A percentile compares a stretch with the other conserved stretches of the same genome.
These are phyloP conservation scores for Melitaea athalia DNA, from an alignment of 2,888 invertebrate genomes.

Conservation along the genomic window DNA sequence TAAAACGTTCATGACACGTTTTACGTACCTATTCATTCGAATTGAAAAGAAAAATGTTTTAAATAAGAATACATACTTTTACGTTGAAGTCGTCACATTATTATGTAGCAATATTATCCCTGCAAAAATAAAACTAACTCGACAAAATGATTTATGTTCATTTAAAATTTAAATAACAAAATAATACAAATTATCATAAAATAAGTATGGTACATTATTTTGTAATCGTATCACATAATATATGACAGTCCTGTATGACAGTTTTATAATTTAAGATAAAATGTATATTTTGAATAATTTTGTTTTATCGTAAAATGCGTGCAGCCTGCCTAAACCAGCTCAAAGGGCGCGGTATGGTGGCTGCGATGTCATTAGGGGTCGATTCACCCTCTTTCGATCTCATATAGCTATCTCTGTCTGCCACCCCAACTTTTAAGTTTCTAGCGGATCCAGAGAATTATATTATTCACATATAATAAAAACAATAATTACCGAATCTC, in stretches of 20 bases:
- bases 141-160: no score
- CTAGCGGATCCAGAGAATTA: slow-evolving; percentile 51
- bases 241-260: no score
- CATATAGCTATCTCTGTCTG: slow-evolving; percentile 62
- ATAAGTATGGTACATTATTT: not conserved
- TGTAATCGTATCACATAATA: no score
- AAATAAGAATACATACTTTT: not conserved
- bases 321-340: slow-evolving; percentile 32
- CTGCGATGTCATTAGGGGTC: slow-evolving; percentile 72
- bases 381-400: slow-evolving; percentile 73
- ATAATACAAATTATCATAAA: not conserved
- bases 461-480: slow-evolving; percentile 15
- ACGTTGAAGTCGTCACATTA: not conserved
- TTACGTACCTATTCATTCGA: slow-evolving; percentile 24
- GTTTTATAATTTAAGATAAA: not conserved
- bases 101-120: not conserved
- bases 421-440: slow-evolving; percentile 61
- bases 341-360: slow-evolving; percentile 54
- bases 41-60: slow-evolving; percentile 18
- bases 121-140: not conserved
- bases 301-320: slow-evolving; percentile 11
- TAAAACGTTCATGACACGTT: slow-evolving; percentile 36
- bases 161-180: no score
- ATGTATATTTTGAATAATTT: not conserved
- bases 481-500: slow-evolving; percentile 9